phyloP scores from a whole-genome alignment of 2,888 invertebrate species.

The Leptothorax acervorum region DNA sequence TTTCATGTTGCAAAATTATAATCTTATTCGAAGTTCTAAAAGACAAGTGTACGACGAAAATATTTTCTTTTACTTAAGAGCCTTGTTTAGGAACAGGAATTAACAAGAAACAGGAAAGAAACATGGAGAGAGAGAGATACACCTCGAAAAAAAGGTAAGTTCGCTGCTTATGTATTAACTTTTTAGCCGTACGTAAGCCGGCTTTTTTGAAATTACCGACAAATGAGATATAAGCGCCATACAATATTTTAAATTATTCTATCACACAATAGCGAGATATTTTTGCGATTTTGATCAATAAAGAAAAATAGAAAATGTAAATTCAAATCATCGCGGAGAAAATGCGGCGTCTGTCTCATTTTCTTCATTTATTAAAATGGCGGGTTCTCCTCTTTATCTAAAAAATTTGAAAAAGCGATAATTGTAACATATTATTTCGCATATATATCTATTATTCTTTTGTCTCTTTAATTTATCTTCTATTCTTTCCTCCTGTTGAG shows the following conservation, averaged over 20 bases:
- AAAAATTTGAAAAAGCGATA: neutral
- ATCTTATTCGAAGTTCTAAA: neutral
- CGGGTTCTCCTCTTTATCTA: neutral
- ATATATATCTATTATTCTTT: neutral
- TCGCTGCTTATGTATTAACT: neutral
- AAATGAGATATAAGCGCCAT: too few species aligned
- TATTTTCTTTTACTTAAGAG: neutral
- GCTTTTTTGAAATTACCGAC: neutral
- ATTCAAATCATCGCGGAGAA: neutral
- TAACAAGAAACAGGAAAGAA: neutral
- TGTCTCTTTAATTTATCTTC: neutral
- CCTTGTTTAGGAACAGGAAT: neutral
- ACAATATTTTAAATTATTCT: neutral
- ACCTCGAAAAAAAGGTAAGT: conserved; percentile 3
- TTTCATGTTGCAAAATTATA: neutral
- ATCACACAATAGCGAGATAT: neutral
- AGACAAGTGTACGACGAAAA: neutral
- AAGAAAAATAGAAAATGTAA: neutral
- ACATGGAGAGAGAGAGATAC: neutral
- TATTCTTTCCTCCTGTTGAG: neutral
- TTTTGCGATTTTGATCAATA: neutral
- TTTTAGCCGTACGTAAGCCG: neutral
- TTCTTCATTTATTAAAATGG: neutral
- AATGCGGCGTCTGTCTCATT: neutral
- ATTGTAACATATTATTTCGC: neutral